These are phyloP conservation scores for Potamarius usumacintae DNA, from an alignment of 2,113 vertebrate species.

Conservation along the genomic window DNA sequence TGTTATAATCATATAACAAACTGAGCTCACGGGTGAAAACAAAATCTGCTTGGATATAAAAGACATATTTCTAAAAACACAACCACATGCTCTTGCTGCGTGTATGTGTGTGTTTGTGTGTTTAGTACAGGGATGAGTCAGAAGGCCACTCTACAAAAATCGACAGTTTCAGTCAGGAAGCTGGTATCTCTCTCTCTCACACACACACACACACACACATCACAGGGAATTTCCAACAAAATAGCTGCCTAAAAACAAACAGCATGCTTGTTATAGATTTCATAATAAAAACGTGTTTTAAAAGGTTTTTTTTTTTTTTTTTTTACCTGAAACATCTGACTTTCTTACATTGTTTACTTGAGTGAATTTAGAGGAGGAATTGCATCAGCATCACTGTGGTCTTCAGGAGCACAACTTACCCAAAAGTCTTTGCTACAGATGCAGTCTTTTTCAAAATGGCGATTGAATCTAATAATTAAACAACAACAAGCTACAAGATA, in stretches of 20 bases:
- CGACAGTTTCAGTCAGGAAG: conserved; percentile 44
- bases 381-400: neutral
- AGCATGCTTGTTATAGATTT: neutral
- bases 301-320: neutral
- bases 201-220: conserved; percentile 3
- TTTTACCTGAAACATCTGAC: neutral
- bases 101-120: conserved; percentile 19
- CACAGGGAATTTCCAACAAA: conserved; percentile 38
- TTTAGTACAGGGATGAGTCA: conserved; percentile 45
- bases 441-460: neutral
- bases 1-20: neutral
- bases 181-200: neutral
- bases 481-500: neutral
- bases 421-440: conserved; percentile 2
- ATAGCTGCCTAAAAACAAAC: neutral
- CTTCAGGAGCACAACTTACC: neutral
- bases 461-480: neutral
- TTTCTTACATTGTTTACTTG: neutral
- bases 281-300: neutral
- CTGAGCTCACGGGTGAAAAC: neutral
- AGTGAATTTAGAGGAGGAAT: neutral
- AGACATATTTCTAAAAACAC: conserved; percentile 23
- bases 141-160: conserved; percentile 36
- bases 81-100: conserved; percentile 22
- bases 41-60: neutral